These are phyloP conservation scores for Spheniscus humboldti DNA, from an alignment of 2,797 vertebrate genomes.

Conservation along the genomic window DNA sequence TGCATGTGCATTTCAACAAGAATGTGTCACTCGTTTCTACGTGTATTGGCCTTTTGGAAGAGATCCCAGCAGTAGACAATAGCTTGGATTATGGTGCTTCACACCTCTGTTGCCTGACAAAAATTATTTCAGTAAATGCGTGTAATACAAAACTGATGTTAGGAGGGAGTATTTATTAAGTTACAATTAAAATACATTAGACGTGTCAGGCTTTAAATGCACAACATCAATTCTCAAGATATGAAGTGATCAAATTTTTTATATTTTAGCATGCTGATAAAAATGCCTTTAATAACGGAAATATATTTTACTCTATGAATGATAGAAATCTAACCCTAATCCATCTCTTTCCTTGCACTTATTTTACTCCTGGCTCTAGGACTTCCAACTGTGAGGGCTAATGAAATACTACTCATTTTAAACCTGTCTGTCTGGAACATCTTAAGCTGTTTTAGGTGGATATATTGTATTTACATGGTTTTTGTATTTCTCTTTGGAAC, in stretches of 20 bases:
- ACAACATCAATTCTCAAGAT: background rate
- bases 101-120: background rate
- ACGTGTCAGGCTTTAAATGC: background rate
- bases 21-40: background rate
- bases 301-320: background rate
- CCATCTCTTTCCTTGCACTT: background rate
- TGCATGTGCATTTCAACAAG: background rate
- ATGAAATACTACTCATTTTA: background rate
- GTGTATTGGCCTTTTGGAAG: background rate
- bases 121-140: background rate
- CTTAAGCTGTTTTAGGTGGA: background rate
- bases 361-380: background rate
- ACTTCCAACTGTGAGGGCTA: background rate
- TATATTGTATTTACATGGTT: background rate
- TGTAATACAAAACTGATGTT: background rate
- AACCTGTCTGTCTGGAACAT: background rate
- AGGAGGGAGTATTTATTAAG: background rate
- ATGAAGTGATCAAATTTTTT: background rate
- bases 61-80: background rate
- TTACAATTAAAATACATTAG: background rate
- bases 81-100: background rate
- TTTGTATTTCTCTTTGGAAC: background rate
- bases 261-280: constrained; percentile 10
- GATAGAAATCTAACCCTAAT: background rate
- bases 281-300: background rate